These are phyloP conservation scores for Syrphus vitripennis DNA, from an alignment of 2,888 invertebrate genomes.

Conservation along the genomic window DNA sequence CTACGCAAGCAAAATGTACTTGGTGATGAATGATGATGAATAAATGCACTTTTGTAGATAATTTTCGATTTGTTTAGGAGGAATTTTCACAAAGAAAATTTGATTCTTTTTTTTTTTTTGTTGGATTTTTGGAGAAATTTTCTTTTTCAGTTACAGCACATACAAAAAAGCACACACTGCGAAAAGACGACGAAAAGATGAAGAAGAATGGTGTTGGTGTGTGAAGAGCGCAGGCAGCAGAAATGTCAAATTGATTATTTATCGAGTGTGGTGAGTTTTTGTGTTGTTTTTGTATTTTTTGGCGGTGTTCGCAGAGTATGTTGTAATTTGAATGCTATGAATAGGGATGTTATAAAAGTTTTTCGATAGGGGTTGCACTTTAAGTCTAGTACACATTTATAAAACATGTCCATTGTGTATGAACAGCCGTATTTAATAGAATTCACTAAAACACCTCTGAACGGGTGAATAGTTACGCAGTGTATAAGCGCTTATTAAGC, in stretches of 20 bases:
- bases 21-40: not conserved
- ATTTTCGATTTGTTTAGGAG: not conserved
- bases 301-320: not conserved
- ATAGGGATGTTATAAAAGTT: too few relatives aligned
- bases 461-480: too few relatives aligned
- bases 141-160: conserved; percentile 60
- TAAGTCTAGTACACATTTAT: too few relatives aligned
- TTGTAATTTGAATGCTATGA: not conserved
- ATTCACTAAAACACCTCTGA: too few relatives aligned
- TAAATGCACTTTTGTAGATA: conserved; percentile 36
- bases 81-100: conserved; percentile 58
- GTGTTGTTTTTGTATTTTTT: not conserved
- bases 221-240: conserved; percentile 21
- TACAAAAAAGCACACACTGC: conserved; percentile 64
- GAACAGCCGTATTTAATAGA: too few relatives aligned
- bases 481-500: too few relatives aligned
- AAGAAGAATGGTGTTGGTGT: not conserved
- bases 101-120: conserved; percentile 34
- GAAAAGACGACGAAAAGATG: conserved; percentile 59
- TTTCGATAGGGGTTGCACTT: too few relatives aligned
- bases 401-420: too few relatives aligned
- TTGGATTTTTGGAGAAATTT: conserved; percentile 30
- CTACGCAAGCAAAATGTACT: not conserved
- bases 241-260: conserved; percentile 67
- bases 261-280: conserved; percentile 51